Base-by-base conservation (phyloP, 2,113 vertebrate genomes). In the Sphaerodactylus townsendi region DNA sequence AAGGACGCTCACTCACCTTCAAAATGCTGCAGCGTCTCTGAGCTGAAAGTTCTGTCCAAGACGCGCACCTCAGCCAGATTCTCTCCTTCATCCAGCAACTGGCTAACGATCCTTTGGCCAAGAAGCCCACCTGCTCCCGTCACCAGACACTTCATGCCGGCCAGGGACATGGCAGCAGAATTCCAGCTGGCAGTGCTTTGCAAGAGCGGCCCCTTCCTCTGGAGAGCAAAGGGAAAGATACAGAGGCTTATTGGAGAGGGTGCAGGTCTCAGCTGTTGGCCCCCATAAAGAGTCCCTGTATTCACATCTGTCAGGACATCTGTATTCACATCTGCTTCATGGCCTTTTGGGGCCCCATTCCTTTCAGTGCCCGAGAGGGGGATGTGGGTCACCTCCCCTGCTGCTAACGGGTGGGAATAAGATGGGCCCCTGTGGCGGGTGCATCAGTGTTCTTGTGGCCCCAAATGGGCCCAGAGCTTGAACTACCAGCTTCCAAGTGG, bases 41-140 rank as follows among this genome's bases (percentile, higher is more conserved):
- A 62, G 3, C 79, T 94, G 3, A 99, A 89, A 33, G 83, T 71
- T 94, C 90, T 97, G 95, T 99, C 98, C 83, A 98, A 90, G 81
- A 96, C 89, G 2, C 97, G 95, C 33, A 99, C 85, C 94, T 99
- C 98, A 2, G 95, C 93, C 71, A 96, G 87, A 0, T 93, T 92
- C 78, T 97, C 93, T 87, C 98, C 96, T 25, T 98, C 97, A 53
- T 98, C 95, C 86, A 97, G 85, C 90, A 99, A 90, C 87, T 98
- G 86, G 59, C 3, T 7, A 78, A 98, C 70, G 25, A 98, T 97
- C 83, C 93, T 96, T 87, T 92, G 94, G 5, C 98, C 98, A 81
- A 99, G 94, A 87, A 99, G 98, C 1, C 98, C 98, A 65, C 96
- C 94, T 8, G 98, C 98, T 76, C 98, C 98, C 0, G 98, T 99